Evolutionary conservation across 1,140 invertebrate species (phyloP).

Genomic region (Nixonia krombeini): DNA sequence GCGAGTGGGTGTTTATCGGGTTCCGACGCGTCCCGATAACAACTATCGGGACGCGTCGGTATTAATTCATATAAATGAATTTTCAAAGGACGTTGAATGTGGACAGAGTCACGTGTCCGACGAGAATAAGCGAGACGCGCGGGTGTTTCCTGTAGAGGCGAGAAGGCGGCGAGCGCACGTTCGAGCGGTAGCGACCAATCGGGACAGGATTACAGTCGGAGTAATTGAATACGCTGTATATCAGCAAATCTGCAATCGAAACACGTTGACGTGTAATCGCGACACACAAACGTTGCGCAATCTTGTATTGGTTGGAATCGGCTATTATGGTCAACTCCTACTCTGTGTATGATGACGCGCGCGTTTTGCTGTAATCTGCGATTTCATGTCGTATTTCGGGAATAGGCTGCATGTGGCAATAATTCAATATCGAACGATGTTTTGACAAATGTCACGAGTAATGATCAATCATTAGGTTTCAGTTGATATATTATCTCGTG

Average conservation of each 20-base stretch:
- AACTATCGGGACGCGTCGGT: neutral
- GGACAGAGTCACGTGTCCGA: constrained; percentile 9
- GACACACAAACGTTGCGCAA: constrained; percentile 14
- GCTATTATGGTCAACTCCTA: constrained; percentile 22
- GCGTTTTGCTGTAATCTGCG: constrained; percentile 15
- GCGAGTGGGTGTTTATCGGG: neutral
- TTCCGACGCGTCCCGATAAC: neutral
- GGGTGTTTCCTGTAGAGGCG: neutral
- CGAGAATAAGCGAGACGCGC: neutral
- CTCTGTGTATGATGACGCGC: constrained; percentile 5
- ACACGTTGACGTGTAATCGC: constrained; percentile 45
- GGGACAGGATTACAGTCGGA: constrained; percentile 28
- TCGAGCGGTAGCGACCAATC: constrained; percentile 19
- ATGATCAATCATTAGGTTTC: constrained; percentile 20
- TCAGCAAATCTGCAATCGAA: constrained; percentile 39
- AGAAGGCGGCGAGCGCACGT: neutral
- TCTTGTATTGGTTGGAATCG: constrained; percentile 13
- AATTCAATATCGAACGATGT: constrained; percentile 23
- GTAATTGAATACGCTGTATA: constrained; percentile 52
- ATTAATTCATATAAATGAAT: constrained; percentile 20
- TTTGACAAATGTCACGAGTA: constrained; percentile 27
- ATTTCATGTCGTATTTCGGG: constrained; percentile 16
- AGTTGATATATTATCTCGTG: constrained; percentile 17
- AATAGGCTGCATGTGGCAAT: constrained; percentile 9
- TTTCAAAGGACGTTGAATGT: constrained; percentile 8